Percentiles rank a stretch among this genome's conserved stretches.
Evolutionary conservation across 30 jellyfish, hydroid and myxozoan species (phyloP).

Genomic region (Aurelia aurita): DNA sequence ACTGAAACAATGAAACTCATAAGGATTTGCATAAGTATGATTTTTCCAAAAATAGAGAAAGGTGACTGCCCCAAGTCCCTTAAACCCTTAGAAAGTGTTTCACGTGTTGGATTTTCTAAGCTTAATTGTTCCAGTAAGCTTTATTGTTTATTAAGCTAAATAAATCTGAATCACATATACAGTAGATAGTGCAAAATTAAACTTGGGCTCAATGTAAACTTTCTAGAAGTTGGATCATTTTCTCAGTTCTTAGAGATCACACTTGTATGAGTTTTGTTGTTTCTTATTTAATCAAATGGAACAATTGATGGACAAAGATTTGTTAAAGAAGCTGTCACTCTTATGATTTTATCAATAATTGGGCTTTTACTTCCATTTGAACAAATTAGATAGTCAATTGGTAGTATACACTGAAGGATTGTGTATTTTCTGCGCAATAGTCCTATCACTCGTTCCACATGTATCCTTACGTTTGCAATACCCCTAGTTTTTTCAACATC

Average conservation of each 20-base stretch:
- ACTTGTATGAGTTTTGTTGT: no score
- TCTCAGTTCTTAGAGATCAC: no score
- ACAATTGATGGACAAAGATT: conserved; percentile 59
- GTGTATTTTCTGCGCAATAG: conserved; percentile 53
- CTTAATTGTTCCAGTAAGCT: not conserved
- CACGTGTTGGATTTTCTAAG: not conserved
- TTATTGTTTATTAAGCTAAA: not conserved
- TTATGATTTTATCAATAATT: conserved; percentile 34
- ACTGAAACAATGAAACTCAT: conserved; percentile 25
- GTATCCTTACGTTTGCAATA: conserved; percentile 51
- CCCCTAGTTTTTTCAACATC: conserved; percentile 57
- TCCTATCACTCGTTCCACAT: conserved; percentile 62
- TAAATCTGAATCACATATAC: no score
- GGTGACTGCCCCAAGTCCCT: not conserved
- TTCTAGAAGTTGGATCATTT: no score
- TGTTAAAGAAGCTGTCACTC: conserved; percentile 60
- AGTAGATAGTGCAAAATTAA: no score
- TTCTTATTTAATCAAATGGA: conserved; percentile 38
- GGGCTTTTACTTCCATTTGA: conserved; percentile 29
- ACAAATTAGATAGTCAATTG: conserved; percentile 48
- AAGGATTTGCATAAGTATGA: not conserved
- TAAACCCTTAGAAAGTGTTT: not conserved
- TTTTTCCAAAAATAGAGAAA: conserved; percentile 20
- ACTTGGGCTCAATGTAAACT: no score
- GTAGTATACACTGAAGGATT: conserved; percentile 46